Evolutionary conservation across 1,140 invertebrate genomes (phyloP).

Genomic region (Drosophila sp.): DNA sequence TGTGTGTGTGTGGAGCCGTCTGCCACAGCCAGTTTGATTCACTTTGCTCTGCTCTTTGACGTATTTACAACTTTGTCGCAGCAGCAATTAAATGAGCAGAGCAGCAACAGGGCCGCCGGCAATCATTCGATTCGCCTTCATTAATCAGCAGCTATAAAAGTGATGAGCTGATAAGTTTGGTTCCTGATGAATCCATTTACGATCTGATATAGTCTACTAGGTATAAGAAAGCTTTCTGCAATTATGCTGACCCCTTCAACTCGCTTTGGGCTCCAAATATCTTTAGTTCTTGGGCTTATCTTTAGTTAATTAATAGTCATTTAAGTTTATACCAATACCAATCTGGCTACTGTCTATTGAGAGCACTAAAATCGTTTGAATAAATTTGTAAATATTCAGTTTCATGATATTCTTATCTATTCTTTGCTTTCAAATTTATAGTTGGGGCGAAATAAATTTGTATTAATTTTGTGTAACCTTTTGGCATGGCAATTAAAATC

Average conservation of each 20-base stretch:
- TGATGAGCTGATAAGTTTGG: constrained; percentile 72
- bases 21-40: constrained; percentile 25
- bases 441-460: neutral
- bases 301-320: constrained; percentile 12
- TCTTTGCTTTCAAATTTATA: neutral
- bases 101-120: constrained; percentile 50
- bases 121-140: constrained; percentile 56
- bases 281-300: neutral
- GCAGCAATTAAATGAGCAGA: constrained; percentile 72
- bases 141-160: constrained; percentile 75
- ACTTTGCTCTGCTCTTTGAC: constrained; percentile 47
- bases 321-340: constrained; percentile 10
- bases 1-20: constrained; percentile 5
- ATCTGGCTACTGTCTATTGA: constrained; percentile 21
- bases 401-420: neutral
- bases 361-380: neutral
- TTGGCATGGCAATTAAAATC: constrained; percentile 48
- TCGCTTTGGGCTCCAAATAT: too few species aligned
- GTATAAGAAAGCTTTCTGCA: constrained; percentile 35
- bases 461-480: constrained; percentile 50
- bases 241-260: constrained; percentile 23
- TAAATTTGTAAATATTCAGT: too few species aligned
- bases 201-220: constrained; percentile 26
- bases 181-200: constrained; percentile 72
- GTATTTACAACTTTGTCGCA: constrained; percentile 66